Base-by-base conservation (phyloP, 2,797 vertebrate genomes). In the Darevskia mixta region DNA sequence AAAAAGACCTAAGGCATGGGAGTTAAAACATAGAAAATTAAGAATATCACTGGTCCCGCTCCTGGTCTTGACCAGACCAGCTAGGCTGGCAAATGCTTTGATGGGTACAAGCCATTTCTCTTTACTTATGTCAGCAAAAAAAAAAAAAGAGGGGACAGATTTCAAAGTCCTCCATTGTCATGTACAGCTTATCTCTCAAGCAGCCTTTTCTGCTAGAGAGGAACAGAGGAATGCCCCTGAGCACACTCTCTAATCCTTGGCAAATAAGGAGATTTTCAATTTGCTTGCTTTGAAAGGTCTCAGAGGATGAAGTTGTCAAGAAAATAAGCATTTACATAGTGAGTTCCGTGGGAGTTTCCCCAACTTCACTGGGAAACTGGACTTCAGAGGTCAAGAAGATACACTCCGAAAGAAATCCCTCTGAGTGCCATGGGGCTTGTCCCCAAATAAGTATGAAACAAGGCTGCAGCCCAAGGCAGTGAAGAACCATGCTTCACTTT, bases 21-120 rank as follows among this genome's bases (percentile, higher is more conserved):
- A 43, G 38, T n/a, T 66, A n/a, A 85, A 77, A 77, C 58, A 43
- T n/a, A 38, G 38, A n/a, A 83, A 77, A 85, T 85, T 67, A 78
- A 67, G 41, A 64, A 25, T 78, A 23, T 8, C 6, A 8, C 3
- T 13, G 73, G 41, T 55, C 38, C 76, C 23, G 3, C 0, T 2
- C 61, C 7, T 69, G 76, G 43, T 15, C 41, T 69, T 15, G 35
- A 67, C 41, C 67, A 64, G 75, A 45, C 3, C 20, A 8, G 58
- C n/a, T 29, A 13, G 2, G n/a, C 4, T 38, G n/a, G 61, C 20
- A 15, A 49, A 38, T 45, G 1, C 41, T n/a, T 35, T 5, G n/a
- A 71, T 15, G 2, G 58, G 41, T 77, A 20, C 7, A 2, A 38
- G 43, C 6, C 64, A 8, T 23, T 79, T 55, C 32, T 17, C 11